Base-by-base conservation (phyloP, 2,888 invertebrate genomes). In the Sminthurinus aureus region DNA sequence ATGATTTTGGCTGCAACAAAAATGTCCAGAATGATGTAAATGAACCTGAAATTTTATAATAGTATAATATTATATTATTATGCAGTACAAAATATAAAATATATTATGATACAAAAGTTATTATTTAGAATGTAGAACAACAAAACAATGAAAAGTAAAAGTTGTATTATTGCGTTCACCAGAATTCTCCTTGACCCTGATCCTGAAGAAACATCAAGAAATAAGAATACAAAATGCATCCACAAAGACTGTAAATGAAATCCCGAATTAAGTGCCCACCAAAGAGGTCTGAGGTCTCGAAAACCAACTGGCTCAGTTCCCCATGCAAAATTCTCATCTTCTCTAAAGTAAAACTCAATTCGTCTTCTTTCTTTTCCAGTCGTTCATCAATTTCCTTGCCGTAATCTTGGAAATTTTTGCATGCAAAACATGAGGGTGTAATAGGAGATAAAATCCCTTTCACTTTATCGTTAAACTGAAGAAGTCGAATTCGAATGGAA, bases 221-320 rank as follows among this genome's bases (percentile, higher is more conserved):
- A 74, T 88, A 88, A 0, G 86, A 83, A 81, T 87, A 86, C 71
- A 88, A 26, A 18, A 86, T 83, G 8, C 87, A 75, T 0, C 85
- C 86, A 15, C 85, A 73, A 52, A 87, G 79, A 15, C 84, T 85
- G 74, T 78, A 85, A 0, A 85, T 58, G 71, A 85, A 86, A 67
- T 87, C 88, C 38, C 87, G 79, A 24, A 86, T 84, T 24, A 88
- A 79, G 79, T 88, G 88, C 12, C 74, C 52, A 22, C 88, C 88
- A 84, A 88, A 88, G 13, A 88, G 85, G n/a, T 82, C 78, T 26
- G 85, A 83, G 71, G 87, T 84, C 80, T 85, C 84, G 9, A 58
- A 26, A 52, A 83, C 83, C 52, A 88, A 66, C 15, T 83, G 73
- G 13, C 82, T 51, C 6, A 88, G 71, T 82, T 88, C 88, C 18